Evolutionary conservation across 2,888 invertebrate species (phyloP), one percentile per base, ranked within the genome.

Genomic region (Athalia circularis): DNA sequence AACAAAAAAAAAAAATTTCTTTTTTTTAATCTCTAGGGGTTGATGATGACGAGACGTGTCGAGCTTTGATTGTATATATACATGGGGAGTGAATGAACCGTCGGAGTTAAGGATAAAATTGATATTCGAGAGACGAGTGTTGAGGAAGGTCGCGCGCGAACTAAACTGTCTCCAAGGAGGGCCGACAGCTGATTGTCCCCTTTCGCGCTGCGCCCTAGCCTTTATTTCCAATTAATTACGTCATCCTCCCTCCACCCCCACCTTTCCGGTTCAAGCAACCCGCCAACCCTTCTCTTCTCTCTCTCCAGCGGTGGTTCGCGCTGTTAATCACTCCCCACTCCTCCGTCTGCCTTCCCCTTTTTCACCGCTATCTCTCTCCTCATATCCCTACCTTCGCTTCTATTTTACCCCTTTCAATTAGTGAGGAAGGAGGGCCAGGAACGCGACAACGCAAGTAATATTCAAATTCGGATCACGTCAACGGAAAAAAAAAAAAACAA

Each of bases 121-220:
- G 57, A 57, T 61, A 78, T 77, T 54, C 50, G 47, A 47, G 52
- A 52, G 67, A 67, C 13, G 65, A 47, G 70, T 77, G 70, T 80
- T 77, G 79, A 79, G 79, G 45, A 47, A 78, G 81, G 78, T 78
- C 75, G 75, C 78, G 79, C 80, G 79, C 81, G 80, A 80, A 83
- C 84, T 82, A 83, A 81, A 83, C 84, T 82, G 83, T 79, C 82
- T 79, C 79, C 83, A 81, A 79, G 81, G 81, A 83, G 72, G 81
- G 83, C 80, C 83, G 81, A 83, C 86, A 85, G 86, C 85, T 87
- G 86, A 87, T 87, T 86, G 86, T 85, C 85, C 84, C 81, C 76
- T 82, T 80, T 77, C 80, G 81, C 81, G 80, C 79, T 77, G 65
- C 80, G 80, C 80, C 80, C 77, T 75, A 67, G 80, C 77, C 83